Base-by-base conservation (phyloP, 1,140 invertebrate genomes). In the Zophobas morio region DNA sequence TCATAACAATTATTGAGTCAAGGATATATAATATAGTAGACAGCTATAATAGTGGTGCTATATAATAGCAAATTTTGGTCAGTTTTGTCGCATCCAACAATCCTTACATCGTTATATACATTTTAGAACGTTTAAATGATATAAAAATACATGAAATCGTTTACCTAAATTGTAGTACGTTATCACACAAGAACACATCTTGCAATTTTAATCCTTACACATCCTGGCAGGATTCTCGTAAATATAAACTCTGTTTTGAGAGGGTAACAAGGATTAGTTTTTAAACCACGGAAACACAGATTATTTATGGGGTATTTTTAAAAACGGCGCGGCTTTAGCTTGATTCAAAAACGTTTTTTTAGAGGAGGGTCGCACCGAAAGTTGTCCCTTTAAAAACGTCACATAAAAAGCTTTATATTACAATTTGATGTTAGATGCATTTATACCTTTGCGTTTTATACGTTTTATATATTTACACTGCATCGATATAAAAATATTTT, bases 31-130 rank as follows among this genome's bases (percentile, higher is more conserved):
- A 56, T 51, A 51, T 4, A 6, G 34, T 73, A 42, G 47, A 73
- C 54, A 73, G 54, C 54, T 73, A 56, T 53, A 73, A 73, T 73
- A 73, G 51, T 72, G 35, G 56, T 73, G 71, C 71, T 73, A 73
- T 73, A 73, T 73, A 73, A 73, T 73, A 73, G 71, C 71, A 73
- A 73, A 73, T 36, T 72, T 73, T 73, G 71, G 71, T 73, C 71
- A 73, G 49, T 73, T 73, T 53, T 33, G 49, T 73, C 71, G 37
- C 49, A 20, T 32, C 39, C 71, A 73, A 73, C 39, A 53, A 49
- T 36, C 33, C 51, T 73, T 53, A 37, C 37, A 36, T 47, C 54
- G 37, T 40, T 73, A 73, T 72, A 20, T 72, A 72, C 70, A 72
- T 66, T 66, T 66, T 66, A 66, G 60, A 66, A 66, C 60, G 42